Evolutionary conservation across 2,797 vertebrate genomes (phyloP), one percentile per base, ranked within the genome.

Genomic region (Sparus aurata): DNA sequence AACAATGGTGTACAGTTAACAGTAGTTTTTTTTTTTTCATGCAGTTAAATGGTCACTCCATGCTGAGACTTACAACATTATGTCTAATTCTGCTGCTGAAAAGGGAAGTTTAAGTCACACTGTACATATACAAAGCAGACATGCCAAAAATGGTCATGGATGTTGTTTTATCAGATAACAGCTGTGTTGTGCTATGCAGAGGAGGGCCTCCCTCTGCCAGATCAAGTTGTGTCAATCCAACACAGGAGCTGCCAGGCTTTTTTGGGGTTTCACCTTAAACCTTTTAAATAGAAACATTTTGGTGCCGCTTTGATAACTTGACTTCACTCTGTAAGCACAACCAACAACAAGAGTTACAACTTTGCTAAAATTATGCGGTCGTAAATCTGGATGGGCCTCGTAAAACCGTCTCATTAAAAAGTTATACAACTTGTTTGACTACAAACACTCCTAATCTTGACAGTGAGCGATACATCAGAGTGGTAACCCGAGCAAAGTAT

Each of bases 211-310:
- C 10, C 0, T 45, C 3, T 1, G 20, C 9, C 50, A 46, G 34
- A 69, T 78, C 68, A 49, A 63, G 30, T 49, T 61, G 25, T 41
- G 41, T 25, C 54, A 22, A 16, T 87, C 49, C 57, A 70, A 62
- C 49, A 16, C 9, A 12, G 12, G 41, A 38, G 46, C 61, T 34
- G 17, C 10, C 16, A 23, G 43, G 64, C 45, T 46, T 59, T 63
- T 55, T 17, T 16, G 22, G 1, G 43, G 1, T 43, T 55, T 60
- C 46, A 18, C n/a, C 57, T 46, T 50, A 3, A 52, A 68, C 20
- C 3, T 13, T 72, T 52, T 34, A 34, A 34, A 34, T 34, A 34
- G 34, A 12, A 3, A 23, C 16, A 3, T 20, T 13, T 68, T 43
- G 41, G 25, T 1, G 2, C 22, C 47, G 22, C 30, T 75, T 53